Evolutionary conservation across 2,888 invertebrate species (phyloP), one percentile per base, ranked within the genome.

Genomic region (Hartigia nigra): DNA sequence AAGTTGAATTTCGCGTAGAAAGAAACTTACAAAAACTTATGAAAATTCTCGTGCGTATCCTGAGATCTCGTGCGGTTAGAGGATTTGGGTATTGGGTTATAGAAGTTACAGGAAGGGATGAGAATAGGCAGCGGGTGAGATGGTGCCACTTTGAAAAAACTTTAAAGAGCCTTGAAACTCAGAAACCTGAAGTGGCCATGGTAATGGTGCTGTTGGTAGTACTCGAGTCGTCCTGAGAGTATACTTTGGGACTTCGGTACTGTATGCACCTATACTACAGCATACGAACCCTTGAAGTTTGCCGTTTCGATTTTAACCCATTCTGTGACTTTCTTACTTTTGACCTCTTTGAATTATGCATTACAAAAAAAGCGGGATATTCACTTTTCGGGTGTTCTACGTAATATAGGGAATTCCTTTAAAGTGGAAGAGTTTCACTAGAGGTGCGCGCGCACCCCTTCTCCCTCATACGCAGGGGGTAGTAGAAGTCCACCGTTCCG

Each of bases 181-280:
- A 83, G 84, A 86, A 87, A 86, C 82, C 84, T 83, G 83, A 79
- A 84, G 83, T 82, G 76, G 80, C 74, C 55, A 55, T 55, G 23
- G 55, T 55, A 55, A 23, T 55, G 23, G 55, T 55, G 55, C 55
- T 23, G 55, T 55, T 55, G 23, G 55, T 55, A 70, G 82, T 79
- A 82, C 84, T 86, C 76, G 79, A 80, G 77, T 78, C 83, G 80
- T 82, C 72, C 78, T 79, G 77, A 81, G 81, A 85, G 85, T 82
- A 75, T 74, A 74, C 75, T 31, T 70, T 31, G 34, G 32, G 31
- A 31, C 72, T 72, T 31, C 12, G 72, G 31, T 9, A 23, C 14
- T 55, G 23, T 55, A 23, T 2, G 55, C 55, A 55, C 55, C 55
- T 23, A 55, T 23, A 55, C 23, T 23, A 23, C 23, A 9, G 39